Base-by-base conservation (phyloP, 2,888 invertebrate species). In the Phengaris alcon region DNA sequence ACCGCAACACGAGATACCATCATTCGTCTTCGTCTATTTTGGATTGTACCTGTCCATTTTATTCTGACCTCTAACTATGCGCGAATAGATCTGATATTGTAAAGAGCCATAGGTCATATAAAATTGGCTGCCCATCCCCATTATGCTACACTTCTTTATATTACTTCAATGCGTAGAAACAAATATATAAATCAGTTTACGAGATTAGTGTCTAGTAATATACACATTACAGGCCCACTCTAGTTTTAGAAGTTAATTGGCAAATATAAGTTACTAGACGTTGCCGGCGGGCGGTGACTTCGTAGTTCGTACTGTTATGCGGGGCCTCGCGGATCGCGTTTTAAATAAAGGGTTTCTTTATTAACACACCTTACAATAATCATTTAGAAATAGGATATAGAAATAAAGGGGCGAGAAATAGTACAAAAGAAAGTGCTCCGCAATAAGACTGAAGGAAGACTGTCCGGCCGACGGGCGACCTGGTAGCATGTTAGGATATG, bases 11-110 rank as follows among this genome's bases (percentile, higher is more conserved):
- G 81, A 88, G 87, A 87, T 87, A 88, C 81, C 83, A 87, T 87
- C 87, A 86, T 90, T 86, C 89, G 86, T 90, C 90, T 89, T 90
- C 90, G 86, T 91, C 91, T 90, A 89, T 90, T 89, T 89, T 87
- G 85, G 84, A 84, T 84, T 81, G 80, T 82, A 82, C 75, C 70
- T 78, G 82, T 82, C 82, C 86, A 81, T 70, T 74, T 75, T 75
- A 73, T 54, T 9, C 10, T 72, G 81, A 80, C 75, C 82, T 77
- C 55, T 48, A 55, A 76, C 69, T 70, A 69, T 74, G 72, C 75
- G 74, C 75, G 77, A 77, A 78, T 75, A 76, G 54, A 52, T 51
- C 75, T 77, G 15, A 13, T 64, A 73, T 74, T 73, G 59, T 69
- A 75, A 48, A 74, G 57, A 69, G 48, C 35, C 76, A 35, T 57